Evolutionary conservation across 2,888 invertebrate species (phyloP), one percentile per base, ranked within the genome.

Genomic region (Acronicta psi): DNA sequence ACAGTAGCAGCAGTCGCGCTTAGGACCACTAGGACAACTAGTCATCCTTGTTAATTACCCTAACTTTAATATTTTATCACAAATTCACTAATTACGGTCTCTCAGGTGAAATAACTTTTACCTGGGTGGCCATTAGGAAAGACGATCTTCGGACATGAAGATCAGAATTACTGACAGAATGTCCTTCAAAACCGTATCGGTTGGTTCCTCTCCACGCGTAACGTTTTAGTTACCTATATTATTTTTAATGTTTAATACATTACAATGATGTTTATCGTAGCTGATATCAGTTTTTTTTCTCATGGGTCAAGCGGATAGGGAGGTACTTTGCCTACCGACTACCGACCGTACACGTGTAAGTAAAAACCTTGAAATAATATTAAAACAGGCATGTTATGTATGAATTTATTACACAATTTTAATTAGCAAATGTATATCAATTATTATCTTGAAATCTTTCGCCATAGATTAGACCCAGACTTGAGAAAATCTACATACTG

Each of bases 241-340:
- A 2, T 5, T 43, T 9, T 25, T 23, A 13, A 25, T 59, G 14
- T 14, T 40, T 64, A 44, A 23, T 37, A 37, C 38, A 31, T 9
- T 31, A 40, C 29, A 20, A 34, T 20, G 34, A 40, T 49, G 36
- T 47, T 57, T 53, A 53, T 45, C 41, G 11, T 16, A 34, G 14
- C 14, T 36, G 25, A 51, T 56, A 53, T 43, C 29, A 53, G 52
- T 53, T 20, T 44, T 20, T 44, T 16, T 52, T 44, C n/a, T 50
- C 17, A 25, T 37, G 25, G 53, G 58, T 59, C 63, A 68, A 67
- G 63, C 34, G 34, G 34, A 34, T 58, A 54, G 40, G 63, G 51
- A 50, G 58, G 42, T 51, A 51, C 37, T 9, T 40, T 13, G 38
- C 45, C 45, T 40, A 29, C n/a, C 9, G 20, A 40, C 14, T n/a